phyloP scores from a whole-genome alignment of 2,113 vertebrate species.

The Bungarus multicinctus region DNA sequence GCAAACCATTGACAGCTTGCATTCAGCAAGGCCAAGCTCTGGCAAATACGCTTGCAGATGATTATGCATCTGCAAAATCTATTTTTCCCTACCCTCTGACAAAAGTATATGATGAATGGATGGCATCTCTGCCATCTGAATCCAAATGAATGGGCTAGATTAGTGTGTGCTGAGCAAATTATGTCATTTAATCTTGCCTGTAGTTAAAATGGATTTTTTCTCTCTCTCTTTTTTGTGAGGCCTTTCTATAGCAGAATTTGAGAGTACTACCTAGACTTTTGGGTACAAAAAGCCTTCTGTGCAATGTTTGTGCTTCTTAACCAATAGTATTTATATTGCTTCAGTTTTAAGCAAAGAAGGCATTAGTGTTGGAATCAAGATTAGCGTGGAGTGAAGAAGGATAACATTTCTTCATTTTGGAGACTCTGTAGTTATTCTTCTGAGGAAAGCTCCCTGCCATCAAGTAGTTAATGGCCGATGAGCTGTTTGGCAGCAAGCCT shows the following conservation, averaged over 20 bases:
- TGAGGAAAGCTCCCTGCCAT: not conserved
- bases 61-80: not conserved
- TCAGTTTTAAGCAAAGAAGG: conserved; percentile 8
- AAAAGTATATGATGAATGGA: not conserved
- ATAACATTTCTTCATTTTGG: not conserved
- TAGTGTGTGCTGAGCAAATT: conserved; percentile 5
- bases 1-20: not conserved
- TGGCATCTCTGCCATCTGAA: conserved; percentile 3
- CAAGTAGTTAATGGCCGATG: not conserved
- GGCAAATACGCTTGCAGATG: not conserved
- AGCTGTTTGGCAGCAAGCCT: not conserved
- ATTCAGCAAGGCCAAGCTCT: not conserved
- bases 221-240: accelerated
- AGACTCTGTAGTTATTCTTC: not conserved
- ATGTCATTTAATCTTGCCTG: not conserved
- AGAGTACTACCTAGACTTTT: not conserved
- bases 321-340: conserved; percentile 1
- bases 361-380: not conserved
- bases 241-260: conserved; percentile 16
- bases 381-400: not conserved
- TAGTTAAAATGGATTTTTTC: not conserved
- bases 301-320: not conserved
- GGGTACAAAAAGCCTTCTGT: conserved; percentile 3
- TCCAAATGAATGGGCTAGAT: not conserved
- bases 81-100: not conserved